These are phyloP conservation scores for Agrotis clavis DNA, from an alignment of 2,888 invertebrate species.

Conservation along the genomic window DNA sequence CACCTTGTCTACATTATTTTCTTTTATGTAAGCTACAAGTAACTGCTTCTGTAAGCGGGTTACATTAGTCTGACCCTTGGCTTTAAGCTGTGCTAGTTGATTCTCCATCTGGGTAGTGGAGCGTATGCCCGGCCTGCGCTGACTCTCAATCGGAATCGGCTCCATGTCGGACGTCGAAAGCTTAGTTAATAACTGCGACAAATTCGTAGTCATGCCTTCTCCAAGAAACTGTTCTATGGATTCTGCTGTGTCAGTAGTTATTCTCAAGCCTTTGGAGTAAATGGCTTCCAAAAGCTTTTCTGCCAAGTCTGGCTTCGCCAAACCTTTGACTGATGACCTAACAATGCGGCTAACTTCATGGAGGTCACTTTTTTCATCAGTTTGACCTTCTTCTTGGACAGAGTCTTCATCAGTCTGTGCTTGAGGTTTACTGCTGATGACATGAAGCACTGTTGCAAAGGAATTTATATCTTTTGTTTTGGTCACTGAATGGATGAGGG, in stretches of 20 bases:
- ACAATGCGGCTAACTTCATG: constrained; percentile 91
- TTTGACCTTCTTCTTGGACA: constrained; percentile 73
- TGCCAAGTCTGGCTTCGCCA: constrained; percentile 84
- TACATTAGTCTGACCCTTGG: constrained; percentile 90
- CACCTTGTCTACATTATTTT: constrained; percentile 92
- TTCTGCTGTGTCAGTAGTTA: constrained; percentile 92
- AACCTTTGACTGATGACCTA: constrained; percentile 85
- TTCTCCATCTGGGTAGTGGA: constrained; percentile 90
- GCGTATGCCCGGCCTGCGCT: constrained; percentile 70
- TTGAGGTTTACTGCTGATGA: constrained; percentile 75
- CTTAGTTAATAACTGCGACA: constrained; percentile 92
- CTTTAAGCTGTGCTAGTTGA: constrained; percentile 89
- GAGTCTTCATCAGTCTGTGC: constrained; percentile 74
- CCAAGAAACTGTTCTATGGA: constrained; percentile 92
- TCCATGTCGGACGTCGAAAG: constrained; percentile 93
- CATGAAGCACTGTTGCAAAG: constrained; percentile 92
- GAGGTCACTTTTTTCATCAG: constrained; percentile 68
- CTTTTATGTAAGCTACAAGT: constrained; percentile 91
- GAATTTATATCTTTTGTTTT: constrained; percentile 92
- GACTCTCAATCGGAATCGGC: constrained; percentile 73
- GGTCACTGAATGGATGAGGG: constrained; percentile 91
- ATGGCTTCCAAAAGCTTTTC: constrained; percentile 90
- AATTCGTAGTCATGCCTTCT: constrained; percentile 92
- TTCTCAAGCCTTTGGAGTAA: constrained; percentile 92
- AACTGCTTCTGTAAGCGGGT: constrained; percentile 92